Evolutionary conservation across 2,113 vertebrate species (phyloP), one percentile per base, ranked within the genome.

Genomic region (Seriola aureovittata): DNA sequence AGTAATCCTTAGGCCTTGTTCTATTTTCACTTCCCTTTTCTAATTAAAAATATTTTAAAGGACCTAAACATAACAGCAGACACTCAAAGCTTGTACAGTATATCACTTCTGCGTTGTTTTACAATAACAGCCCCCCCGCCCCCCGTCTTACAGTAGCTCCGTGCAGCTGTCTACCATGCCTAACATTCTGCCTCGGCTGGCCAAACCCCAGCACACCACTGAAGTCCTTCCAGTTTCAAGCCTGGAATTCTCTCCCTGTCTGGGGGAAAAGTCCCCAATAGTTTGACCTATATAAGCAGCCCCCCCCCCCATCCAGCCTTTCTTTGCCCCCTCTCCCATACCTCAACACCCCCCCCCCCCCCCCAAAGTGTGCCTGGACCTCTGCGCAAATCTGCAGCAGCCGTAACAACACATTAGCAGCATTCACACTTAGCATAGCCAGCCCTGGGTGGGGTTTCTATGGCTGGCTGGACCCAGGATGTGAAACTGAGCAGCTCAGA

Each of bases 131-230:
- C 69, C 74, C 65, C 21, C 36, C 3, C 4, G 3, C 38, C 48
- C 44, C 44, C 17, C 40, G 8, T 68, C 44, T 72, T 85, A 84
- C 92, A 91, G 92, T 91, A 92, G 89, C 90, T 82, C 73, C 3
- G 23, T 78, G 91, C 94, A 95, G 94, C 93, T 93, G 93, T 92
- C 90, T 80, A 80, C 91, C 88, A 91, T 91, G 89, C 90, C 90
- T 90, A 54, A 88, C 89, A 94, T 92, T 93, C 94, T 94, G 91
- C 89, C 81, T 85, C 29, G 81, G 81, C 91, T 90, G 89, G 90
- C 91, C 91, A 93, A 91, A 92, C 89, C 89, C 89, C 75, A 80
- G 86, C 52, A 8, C 87, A 86, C 90, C 90, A 93, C 93, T 93
- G 93, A 95, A 94, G 92, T 92, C 85, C 78, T 84, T 95, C 93